Conservation (phyloP, 2,888 invertebrate genomes). For the Carabus problematicus region DNA sequence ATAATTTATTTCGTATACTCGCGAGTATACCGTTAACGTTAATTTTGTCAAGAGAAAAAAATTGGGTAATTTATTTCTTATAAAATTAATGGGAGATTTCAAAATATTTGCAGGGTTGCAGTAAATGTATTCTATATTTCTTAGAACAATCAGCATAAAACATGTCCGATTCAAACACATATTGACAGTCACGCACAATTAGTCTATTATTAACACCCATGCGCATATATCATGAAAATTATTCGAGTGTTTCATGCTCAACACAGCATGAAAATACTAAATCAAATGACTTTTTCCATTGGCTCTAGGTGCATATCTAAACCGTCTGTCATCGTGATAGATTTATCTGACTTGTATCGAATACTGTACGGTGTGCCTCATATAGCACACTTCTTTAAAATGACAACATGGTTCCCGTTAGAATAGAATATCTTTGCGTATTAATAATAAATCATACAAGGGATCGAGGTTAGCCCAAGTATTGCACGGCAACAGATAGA, state of each 20-base stretch:
- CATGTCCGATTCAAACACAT: background rate
- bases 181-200: slow-evolving; percentile 15
- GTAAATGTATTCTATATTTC: too few relatives aligned
- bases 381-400: slow-evolving; percentile 31
- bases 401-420: slow-evolving; percentile 36
- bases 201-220: slow-evolving; percentile 14
- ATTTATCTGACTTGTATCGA: slow-evolving; percentile 36
- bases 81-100: too few relatives aligned
- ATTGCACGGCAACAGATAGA: background rate
- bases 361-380: slow-evolving; percentile 13
- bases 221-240: slow-evolving; percentile 24
- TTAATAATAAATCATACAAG: slow-evolving; percentile 38
- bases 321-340: slow-evolving; percentile 34
- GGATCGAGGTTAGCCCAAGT: too few relatives aligned
- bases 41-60: too few relatives aligned
- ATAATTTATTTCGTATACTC: too few relatives aligned
- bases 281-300: background rate
- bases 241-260: slow-evolving; percentile 1
- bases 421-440: slow-evolving; percentile 27
- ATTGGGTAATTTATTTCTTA: too few relatives aligned
- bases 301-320: slow-evolving; percentile 18
- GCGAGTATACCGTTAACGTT: too few relatives aligned
- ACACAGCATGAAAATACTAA: background rate
- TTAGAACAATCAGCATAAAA: background rate
- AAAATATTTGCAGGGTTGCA: too few relatives aligned